Percentiles rank a stretch among this genome's conserved stretches.
Conservation (phyloP, 2,888 invertebrate genomes). For the Campoletis raptor region DNA sequence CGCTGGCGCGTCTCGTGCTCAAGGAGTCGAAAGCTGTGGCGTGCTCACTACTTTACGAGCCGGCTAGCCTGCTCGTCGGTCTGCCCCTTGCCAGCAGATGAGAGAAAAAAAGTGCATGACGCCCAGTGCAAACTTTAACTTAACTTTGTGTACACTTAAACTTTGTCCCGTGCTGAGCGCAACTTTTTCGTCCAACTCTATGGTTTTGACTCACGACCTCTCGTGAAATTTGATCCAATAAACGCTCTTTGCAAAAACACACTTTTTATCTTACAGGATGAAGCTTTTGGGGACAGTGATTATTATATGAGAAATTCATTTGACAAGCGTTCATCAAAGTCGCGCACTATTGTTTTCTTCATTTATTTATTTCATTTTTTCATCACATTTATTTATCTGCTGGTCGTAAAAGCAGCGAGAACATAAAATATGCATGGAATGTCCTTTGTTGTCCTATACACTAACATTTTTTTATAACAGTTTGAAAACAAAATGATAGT, state of each 20-base stretch:
- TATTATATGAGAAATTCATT: background rate
- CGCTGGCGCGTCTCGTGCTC: slow-evolving; percentile 59
- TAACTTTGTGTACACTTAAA: slow-evolving; percentile 54
- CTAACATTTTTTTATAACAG: background rate
- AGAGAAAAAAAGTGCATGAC: slow-evolving; percentile 42
- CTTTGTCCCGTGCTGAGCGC: slow-evolving; percentile 29
- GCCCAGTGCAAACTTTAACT: slow-evolving; percentile 41
- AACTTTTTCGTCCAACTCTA: slow-evolving; percentile 27
- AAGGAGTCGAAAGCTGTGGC: slow-evolving; percentile 55
- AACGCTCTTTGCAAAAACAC: background rate
- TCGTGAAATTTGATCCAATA: slow-evolving; percentile 34
- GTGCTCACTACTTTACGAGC: slow-evolving; percentile 62
- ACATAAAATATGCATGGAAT: too few relatives aligned
- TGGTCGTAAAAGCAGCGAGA: too few relatives aligned
- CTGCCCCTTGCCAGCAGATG: slow-evolving; percentile 41
- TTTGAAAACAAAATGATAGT: background rate
- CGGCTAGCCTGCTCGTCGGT: slow-evolving; percentile 52
- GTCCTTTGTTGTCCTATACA: background rate
- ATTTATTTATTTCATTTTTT: background rate
- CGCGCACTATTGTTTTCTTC: background rate
- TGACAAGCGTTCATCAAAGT: background rate
- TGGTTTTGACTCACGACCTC: slow-evolving; percentile 29
- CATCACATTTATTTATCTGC: background rate
- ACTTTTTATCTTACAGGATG: background rate
- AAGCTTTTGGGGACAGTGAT: background rate